Percentiles rank a stretch among this genome's conserved stretches.
Conservation (phyloP, 2,888 invertebrate species). For the Marronus borbonicus region DNA sequence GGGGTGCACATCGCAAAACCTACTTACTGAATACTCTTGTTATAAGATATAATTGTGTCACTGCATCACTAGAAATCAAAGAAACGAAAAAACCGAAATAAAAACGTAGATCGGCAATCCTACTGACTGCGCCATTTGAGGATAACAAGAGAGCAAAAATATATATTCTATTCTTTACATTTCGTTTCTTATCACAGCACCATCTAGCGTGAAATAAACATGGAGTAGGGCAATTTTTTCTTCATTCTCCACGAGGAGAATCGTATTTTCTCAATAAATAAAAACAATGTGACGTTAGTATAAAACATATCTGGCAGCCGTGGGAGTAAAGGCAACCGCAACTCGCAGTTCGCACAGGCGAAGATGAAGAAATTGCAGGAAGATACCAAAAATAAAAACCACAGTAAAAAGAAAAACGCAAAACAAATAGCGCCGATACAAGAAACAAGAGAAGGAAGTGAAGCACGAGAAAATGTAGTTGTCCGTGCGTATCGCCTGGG, state of each 20-base stretch:
- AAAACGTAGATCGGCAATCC: neutral
- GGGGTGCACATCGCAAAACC: neutral
- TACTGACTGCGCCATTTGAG: neutral
- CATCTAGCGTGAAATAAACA: slow-evolving; percentile 18
- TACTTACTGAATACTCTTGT: neutral
- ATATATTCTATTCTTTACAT: neutral
- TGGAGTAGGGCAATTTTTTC: neutral
- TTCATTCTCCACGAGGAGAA: neutral
- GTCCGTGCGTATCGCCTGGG: slow-evolving; percentile 51
- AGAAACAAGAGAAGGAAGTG: slow-evolving; percentile 17
- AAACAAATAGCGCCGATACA: slow-evolving; percentile 15
- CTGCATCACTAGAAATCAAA: neutral
- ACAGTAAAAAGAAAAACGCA: slow-evolving; percentile 28
- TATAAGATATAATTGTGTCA: neutral
- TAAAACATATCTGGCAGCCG: slow-evolving; percentile 42
- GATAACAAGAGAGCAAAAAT: neutral
- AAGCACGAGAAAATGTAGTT: slow-evolving; percentile 51
- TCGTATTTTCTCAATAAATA: slow-evolving; percentile 43
- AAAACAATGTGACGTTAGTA: slow-evolving; percentile 44
- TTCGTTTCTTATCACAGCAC: slow-evolving; percentile 4
- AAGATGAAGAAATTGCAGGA: slow-evolving; percentile 1
- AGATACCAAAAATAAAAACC: slow-evolving; percentile 1
- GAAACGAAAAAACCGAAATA: neutral
- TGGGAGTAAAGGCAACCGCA: slow-evolving; percentile 5
- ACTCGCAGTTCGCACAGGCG: neutral